These are phyloP conservation scores for Oncorhynchus clarkii DNA, from an alignment of 2,113 vertebrate species.

Conservation along the genomic window DNA sequence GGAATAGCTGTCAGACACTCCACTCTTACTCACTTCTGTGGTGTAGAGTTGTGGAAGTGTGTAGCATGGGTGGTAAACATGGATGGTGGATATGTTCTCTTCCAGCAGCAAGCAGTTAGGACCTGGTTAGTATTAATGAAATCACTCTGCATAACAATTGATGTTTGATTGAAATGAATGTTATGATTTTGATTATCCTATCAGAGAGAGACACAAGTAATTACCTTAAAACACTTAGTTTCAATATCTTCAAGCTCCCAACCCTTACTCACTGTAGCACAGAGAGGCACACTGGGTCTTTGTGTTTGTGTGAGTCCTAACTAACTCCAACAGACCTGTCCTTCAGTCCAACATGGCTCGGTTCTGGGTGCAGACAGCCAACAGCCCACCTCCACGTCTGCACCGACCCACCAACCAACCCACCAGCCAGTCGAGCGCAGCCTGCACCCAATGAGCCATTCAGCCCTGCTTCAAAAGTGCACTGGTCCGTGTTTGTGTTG, in stretches of 20 bases:
- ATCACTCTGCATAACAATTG: too few species aligned
- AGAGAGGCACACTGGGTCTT: background rate
- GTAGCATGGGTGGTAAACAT: too few species aligned
- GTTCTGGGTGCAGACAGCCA: too few species aligned
- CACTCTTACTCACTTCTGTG: background rate
- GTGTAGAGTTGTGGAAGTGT: background rate
- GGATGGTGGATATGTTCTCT: too few species aligned
- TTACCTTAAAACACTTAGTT: too few species aligned
- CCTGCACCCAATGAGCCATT: slow-evolving; percentile 46
- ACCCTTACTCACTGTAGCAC: background rate
- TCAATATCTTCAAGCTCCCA: background rate
- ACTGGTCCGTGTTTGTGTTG: slow-evolving; percentile 43
- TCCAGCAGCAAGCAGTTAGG: too few species aligned
- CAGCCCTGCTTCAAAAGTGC: slow-evolving; percentile 38
- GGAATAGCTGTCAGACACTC: background rate
- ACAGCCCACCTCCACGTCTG: slow-evolving; percentile 25
- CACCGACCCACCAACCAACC: slow-evolving; percentile 16
- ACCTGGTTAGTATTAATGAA: too few species aligned
- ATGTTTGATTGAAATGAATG: too few species aligned
- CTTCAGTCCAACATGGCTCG: too few species aligned
- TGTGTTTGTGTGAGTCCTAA: background rate
- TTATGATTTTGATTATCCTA: too few species aligned
- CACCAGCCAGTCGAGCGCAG: slow-evolving; percentile 48
- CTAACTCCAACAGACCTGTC: background rate
- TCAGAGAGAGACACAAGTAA: too few species aligned